Conservation (phyloP, 2,113 vertebrate species). For the Syngnathus scovelli region DNA sequence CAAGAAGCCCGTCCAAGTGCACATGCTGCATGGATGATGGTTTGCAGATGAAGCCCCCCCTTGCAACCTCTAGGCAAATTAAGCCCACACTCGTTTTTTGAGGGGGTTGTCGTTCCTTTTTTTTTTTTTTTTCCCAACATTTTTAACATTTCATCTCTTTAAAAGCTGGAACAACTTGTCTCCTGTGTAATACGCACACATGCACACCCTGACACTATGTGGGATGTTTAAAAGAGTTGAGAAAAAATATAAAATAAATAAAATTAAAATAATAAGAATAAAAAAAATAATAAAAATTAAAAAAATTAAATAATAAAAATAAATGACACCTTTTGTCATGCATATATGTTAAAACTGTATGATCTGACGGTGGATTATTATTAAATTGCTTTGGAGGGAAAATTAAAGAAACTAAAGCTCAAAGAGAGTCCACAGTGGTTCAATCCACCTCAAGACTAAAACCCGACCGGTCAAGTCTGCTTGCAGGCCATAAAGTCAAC, state of each 20-base stretch:
- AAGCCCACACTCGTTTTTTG: conserved; percentile 34
- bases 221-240: background rate
- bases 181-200: background rate
- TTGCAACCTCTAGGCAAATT: conserved; percentile 33
- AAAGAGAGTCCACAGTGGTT: background rate
- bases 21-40: conserved; percentile 48
- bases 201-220: background rate
- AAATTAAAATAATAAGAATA: too few relatives aligned
- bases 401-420: background rate
- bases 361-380: too few relatives aligned
- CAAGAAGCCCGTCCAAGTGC: conserved; percentile 42
- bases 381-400: too few relatives aligned
- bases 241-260: too few relatives aligned
- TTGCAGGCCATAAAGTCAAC: conserved; percentile 31
- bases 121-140: conserved; percentile 12
- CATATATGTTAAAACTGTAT: too few relatives aligned
- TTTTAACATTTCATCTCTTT: conserved; percentile 13
- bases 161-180: background rate
- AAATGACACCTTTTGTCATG: too few relatives aligned
- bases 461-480: background rate
- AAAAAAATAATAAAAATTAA: too few relatives aligned
- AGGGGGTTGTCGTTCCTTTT: background rate
- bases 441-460: background rate
- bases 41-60: conserved; percentile 53
- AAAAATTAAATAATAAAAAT: too few relatives aligned